Percentiles rank a stretch among this genome's conserved stretches.
phyloP scores from a whole-genome alignment of 2,888 invertebrate genomes.

The Dermolepida albohirtum region DNA sequence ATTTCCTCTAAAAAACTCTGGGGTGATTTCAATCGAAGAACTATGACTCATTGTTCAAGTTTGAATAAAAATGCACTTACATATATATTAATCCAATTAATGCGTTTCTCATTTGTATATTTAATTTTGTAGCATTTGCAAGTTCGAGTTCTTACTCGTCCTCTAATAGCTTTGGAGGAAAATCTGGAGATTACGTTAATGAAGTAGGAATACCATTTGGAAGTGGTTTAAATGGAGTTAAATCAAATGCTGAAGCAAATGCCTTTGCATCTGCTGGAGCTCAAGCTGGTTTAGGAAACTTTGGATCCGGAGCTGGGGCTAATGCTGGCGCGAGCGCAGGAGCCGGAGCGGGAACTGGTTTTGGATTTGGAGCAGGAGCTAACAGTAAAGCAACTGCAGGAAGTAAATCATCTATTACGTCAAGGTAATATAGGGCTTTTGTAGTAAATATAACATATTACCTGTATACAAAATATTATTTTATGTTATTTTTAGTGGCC shows the following conservation, averaged over 20 bases:
- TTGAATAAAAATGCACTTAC: too few species aligned
- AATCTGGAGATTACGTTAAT: slow-evolving; percentile 9
- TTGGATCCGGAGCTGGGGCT: slow-evolving; percentile 14
- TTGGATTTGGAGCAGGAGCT: neutral
- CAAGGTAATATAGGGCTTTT: slow-evolving; percentile 4
- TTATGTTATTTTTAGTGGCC: slow-evolving; percentile 1
- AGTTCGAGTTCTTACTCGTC: slow-evolving; percentile 35
- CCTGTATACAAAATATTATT: neutral
- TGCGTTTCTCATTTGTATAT: neutral
- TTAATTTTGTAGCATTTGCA: slow-evolving; percentile 27
- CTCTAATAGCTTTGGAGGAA: slow-evolving; percentile 25
- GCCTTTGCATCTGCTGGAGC: slow-evolving; percentile 6
- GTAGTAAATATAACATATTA: too few species aligned
- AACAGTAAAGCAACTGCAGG: slow-evolving; percentile 14
- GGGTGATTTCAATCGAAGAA: too few species aligned
- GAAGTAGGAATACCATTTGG: slow-evolving; percentile 25
- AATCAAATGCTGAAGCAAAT: slow-evolving; percentile 9
- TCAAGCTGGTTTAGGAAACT: slow-evolving; percentile 4
- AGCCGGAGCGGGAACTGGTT: slow-evolving; percentile 9
- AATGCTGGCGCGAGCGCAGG: slow-evolving; percentile 23
- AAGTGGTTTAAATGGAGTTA: slow-evolving; percentile 2
- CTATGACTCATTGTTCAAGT: too few species aligned
- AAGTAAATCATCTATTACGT: slow-evolving; percentile 10
- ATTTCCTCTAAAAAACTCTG: too few species aligned
- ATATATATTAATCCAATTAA: too few species aligned